Conservation (phyloP, 2,888 invertebrate genomes). For the Ornithoptera priamus region DNA sequence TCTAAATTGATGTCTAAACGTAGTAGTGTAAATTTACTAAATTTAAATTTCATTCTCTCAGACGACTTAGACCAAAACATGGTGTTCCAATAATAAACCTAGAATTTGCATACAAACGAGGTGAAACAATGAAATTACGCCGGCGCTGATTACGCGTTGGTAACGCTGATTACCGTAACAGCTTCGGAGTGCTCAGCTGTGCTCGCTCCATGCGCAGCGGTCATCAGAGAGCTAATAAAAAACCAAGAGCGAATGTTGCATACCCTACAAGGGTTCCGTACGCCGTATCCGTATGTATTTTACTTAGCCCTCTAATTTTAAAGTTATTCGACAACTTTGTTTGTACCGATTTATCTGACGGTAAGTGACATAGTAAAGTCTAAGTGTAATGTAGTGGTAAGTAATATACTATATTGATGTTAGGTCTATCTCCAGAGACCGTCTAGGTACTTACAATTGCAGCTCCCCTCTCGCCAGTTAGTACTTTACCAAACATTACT, state of each 20-base stretch:
- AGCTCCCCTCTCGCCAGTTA: no score
- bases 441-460: no score
- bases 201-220: slow-evolving; percentile 19
- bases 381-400: no score
- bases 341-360: no score
- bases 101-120: slow-evolving; percentile 52
- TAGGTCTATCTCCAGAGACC: no score
- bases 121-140: slow-evolving; percentile 53
- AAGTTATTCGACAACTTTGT: no score
- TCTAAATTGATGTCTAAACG: no score
- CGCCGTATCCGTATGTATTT: background rate
- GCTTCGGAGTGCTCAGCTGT: slow-evolving; percentile 24
- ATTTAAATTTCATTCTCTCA: slow-evolving; percentile 6
- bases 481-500: no score
- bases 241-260: slow-evolving; percentile 12
- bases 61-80: slow-evolving; percentile 31
- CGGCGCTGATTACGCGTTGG: slow-evolving; percentile 46
- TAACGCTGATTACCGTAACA: slow-evolving; percentile 39
- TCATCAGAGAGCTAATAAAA: slow-evolving; percentile 11
- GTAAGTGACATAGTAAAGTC: no score
- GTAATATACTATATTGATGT: no score
- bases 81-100: slow-evolving; percentile 43
- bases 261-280: slow-evolving; percentile 2
- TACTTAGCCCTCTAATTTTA: no score
- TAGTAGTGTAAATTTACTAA: no score